Evolutionary conservation across 2,888 invertebrate genomes (phyloP), one percentile per base, ranked within the genome.

Genomic region (Epistrophe eligans): DNA sequence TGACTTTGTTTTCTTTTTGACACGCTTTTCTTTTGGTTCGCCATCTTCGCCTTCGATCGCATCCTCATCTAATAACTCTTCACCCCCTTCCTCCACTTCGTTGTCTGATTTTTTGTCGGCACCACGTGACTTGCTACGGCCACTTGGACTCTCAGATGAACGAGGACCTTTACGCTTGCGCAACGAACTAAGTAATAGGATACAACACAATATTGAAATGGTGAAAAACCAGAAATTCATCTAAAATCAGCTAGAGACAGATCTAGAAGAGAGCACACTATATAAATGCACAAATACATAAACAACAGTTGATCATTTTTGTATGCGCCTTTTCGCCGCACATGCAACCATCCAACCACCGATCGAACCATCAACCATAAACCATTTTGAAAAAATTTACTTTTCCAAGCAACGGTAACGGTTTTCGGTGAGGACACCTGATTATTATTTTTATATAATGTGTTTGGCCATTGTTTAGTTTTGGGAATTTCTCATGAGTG

Each of bases 161-260:
- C 90, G 90, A 87, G 89, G 91, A 89, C 91, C 90, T 89, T 92
- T 92, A 89, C 91, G 92, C 82, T 92, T 92, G 73, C 92, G 91
- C 90, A 93, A 91, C 88, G 92, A 92, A 91, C 92, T 93, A 91
- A 84, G 84, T 88, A 88, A 83, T 82, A 82, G 77, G 81, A 88
- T 88, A 87, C 82, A 85, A 89, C 82, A 88, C 79, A 79, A 66
- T 64, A 67, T 83, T 81, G 82, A 88, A 87, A 72, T 76, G 72
- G 88, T 83, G 80, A 87, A 83, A 80, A 88, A 88, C 70, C 48
- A 79, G 64, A 79, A 66, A 76, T 79, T 82, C 79, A 73, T 58
- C 62, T 52, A 79, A 79, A 79, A 72, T 79, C 72, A 66, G 72
- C 70, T 76, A 73, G 73, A 84, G 70, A 77, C 67, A 80, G 58